A percentile compares a stretch with the other conserved stretches of the same genome.
Conservation (phyloP, 2,888 invertebrate genomes). For the Callyntrura sp. region DNA sequence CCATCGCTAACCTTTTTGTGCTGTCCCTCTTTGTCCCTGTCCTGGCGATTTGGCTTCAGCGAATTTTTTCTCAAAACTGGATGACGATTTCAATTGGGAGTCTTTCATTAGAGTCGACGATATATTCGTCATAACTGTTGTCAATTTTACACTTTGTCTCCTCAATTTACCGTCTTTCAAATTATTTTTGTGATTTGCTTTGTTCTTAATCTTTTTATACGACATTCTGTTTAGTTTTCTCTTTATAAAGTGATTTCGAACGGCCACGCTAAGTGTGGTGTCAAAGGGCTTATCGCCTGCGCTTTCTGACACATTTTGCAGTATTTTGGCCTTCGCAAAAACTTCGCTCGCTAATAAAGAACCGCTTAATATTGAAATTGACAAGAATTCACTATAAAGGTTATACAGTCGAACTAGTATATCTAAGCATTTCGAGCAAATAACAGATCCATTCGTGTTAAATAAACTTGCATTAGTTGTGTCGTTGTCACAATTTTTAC, state of each 20-base stretch:
- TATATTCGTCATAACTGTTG: no score
- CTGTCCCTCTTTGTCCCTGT: not conserved
- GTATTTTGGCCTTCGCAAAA: not conserved
- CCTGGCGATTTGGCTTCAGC: not conserved
- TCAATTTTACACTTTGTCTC: no score
- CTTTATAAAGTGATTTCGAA: no score
- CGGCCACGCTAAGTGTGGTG: no score
- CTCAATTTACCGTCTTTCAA: not conserved
- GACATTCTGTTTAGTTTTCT: no score
- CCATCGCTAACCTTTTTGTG: no score
- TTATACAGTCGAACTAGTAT: slow-evolving; percentile 57
- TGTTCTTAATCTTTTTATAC: no score
- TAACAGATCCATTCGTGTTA: slow-evolving; percentile 8
- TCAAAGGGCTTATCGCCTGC: not conserved
- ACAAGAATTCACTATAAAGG: slow-evolving; percentile 68
- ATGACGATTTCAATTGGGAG: not conserved
- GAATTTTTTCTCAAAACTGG: not conserved
- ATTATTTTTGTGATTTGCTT: not conserved
- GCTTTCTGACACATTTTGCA: not conserved
- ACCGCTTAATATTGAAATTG: slow-evolving; percentile 46
- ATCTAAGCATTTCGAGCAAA: slow-evolving; percentile 62
- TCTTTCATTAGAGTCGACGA: not conserved
- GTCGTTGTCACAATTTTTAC: not conserved
- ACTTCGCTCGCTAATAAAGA: slow-evolving; percentile 49
- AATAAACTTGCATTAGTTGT: not conserved